These are phyloP conservation scores for Epiperipatus broadwayi DNA, from an alignment of 2,888 invertebrate genomes.

Conservation along the genomic window DNA sequence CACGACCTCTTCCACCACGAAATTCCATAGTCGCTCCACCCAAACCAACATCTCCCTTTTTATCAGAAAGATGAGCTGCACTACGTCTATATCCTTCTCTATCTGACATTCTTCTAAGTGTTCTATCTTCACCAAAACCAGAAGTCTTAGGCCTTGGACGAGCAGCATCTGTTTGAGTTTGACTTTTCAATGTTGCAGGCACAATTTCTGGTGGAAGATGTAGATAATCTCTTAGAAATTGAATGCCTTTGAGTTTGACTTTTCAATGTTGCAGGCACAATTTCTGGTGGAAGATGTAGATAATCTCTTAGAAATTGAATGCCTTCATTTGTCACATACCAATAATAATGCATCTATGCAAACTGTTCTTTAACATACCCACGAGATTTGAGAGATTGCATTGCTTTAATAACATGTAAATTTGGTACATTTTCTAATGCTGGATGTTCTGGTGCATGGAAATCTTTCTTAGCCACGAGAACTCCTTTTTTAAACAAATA, in stretches of 20 bases:
- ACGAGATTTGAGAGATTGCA: conserved; percentile 77
- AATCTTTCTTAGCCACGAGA: conserved; percentile 96
- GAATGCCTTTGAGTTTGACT: too few species aligned
- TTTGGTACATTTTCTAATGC: conserved; percentile 86
- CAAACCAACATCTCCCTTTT: too few species aligned
- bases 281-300: conserved; percentile 90
- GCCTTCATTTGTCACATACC: conserved; percentile 96
- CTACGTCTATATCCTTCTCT: too few species aligned
- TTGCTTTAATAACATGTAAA: conserved; percentile 92
- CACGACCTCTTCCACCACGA: too few species aligned
- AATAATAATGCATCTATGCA: conserved; percentile 98
- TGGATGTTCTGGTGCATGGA: conserved; percentile 91
- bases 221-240: conserved; percentile 79
- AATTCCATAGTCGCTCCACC: too few species aligned
- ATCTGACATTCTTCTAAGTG: too few species aligned
- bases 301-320: conserved; percentile 87
- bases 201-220: conserved; percentile 97
- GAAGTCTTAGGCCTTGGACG: conserved; percentile 37
- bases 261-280: too few species aligned
- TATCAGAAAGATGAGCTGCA: too few species aligned
- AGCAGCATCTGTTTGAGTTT: conserved; percentile 62
- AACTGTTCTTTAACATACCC: conserved; percentile 98
- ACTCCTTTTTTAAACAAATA: conserved; percentile 98
- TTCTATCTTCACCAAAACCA: too few species aligned
- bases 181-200: conserved; percentile 85